These are phyloP conservation scores for Natrix natrix DNA, from an alignment of 2,797 vertebrate species.

Conservation along the genomic window DNA sequence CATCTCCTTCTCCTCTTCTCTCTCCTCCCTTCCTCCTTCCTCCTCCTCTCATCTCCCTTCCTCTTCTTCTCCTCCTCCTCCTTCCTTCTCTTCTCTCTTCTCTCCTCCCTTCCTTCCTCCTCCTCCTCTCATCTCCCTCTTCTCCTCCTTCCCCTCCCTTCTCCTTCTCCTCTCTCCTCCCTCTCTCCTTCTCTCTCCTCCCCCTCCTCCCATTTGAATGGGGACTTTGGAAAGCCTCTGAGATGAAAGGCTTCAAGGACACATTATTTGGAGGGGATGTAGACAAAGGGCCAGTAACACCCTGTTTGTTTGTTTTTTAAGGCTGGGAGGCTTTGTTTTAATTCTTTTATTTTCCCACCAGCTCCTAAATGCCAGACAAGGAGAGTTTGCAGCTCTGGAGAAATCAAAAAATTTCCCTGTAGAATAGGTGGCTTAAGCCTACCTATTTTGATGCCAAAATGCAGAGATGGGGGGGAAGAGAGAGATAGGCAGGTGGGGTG, in stretches of 20 bases:
- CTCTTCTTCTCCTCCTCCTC: too few relatives aligned
- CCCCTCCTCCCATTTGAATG: neutral
- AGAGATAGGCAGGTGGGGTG: neutral
- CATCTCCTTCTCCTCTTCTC: too few relatives aligned
- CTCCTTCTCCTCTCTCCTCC: too few relatives aligned
- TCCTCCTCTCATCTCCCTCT: too few relatives aligned
- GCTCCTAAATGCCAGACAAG: neutral
- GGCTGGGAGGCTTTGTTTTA: neutral
- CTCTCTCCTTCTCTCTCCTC: too few relatives aligned
- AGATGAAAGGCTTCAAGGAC: neutral
- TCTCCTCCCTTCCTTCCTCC: too few relatives aligned
- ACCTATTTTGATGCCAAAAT: neutral
- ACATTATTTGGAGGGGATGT: neutral
- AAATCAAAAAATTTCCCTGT: neutral
- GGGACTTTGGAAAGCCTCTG: neutral
- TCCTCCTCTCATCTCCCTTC: too few relatives aligned
- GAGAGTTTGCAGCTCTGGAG: neutral
- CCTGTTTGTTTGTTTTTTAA: neutral
- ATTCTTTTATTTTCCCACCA: neutral
- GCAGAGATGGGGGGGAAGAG: neutral
- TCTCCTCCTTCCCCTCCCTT: too few relatives aligned
- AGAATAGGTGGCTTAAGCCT: neutral
- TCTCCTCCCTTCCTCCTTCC: too few relatives aligned
- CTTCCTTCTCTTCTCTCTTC: accelerated
- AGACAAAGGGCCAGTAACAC: neutral